Evolutionary conservation across 2,888 invertebrate genomes (phyloP).

Genomic region (Aleiodes leptofemur): DNA sequence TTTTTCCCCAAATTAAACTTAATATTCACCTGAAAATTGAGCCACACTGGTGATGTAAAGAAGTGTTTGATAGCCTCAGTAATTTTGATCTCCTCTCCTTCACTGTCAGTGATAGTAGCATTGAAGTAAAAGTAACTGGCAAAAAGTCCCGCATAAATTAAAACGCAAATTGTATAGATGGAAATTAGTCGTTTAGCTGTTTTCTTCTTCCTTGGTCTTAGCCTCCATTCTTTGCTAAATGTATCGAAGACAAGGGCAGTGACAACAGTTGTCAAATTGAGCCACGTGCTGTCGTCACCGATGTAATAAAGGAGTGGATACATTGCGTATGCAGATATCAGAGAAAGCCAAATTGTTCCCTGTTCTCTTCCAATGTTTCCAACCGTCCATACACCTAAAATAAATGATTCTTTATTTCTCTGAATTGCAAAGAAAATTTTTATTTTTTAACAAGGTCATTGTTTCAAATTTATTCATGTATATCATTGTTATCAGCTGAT

Average conservation of each 20-base stretch:
- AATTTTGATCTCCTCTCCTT: conserved; percentile 91
- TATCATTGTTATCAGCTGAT: too few species aligned
- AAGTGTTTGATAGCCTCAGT: conserved; percentile 93
- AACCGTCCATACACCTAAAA: conserved; percentile 90
- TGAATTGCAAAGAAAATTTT: too few species aligned
- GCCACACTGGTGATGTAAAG: conserved; percentile 87
- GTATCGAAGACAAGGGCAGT: conserved; percentile 85
- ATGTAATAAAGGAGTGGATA: conserved; percentile 85
- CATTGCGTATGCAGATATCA: conserved; percentile 81
- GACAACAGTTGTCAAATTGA: conserved; percentile 81
- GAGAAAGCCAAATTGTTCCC: conserved; percentile 83
- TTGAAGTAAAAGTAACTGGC: conserved; percentile 90
- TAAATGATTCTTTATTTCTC: conserved; percentile 37
- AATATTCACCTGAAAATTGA: conserved; percentile 76
- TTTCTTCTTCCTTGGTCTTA: conserved; percentile 78
- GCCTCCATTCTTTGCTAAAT: conserved; percentile 87
- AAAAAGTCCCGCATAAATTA: conserved; percentile 85
- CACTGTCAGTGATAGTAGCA: conserved; percentile 88
- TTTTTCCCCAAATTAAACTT: background rate
- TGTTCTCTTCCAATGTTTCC: conserved; percentile 92
- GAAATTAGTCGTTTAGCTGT: conserved; percentile 76
- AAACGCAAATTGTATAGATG: conserved; percentile 79
- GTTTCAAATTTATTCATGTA: too few species aligned
- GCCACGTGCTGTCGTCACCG: conserved; percentile 85
- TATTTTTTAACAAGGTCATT: too few species aligned